These are phyloP conservation scores for Anarsia innoxiella DNA, from an alignment of 2,888 invertebrate genomes.

Conservation along the genomic window DNA sequence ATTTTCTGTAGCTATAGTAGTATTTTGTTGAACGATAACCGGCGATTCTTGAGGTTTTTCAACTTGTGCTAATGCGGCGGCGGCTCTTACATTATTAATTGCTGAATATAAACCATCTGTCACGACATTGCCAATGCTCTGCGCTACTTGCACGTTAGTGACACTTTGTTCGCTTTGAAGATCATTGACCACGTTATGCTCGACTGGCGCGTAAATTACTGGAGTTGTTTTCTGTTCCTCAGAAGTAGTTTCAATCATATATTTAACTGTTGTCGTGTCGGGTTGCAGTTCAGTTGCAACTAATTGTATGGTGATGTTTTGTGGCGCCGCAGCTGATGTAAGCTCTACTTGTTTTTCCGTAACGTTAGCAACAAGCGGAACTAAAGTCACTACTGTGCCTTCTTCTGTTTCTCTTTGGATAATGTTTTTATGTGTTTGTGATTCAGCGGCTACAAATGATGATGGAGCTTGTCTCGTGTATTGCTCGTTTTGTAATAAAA, in stretches of 20 bases:
- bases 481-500: conserved; percentile 47
- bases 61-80: conserved; percentile 75
- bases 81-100: conserved; percentile 77
- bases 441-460: conserved; percentile 35
- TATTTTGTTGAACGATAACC: too few relatives aligned
- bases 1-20: conserved; percentile 28
- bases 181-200: conserved; percentile 34
- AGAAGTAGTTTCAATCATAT: conserved; percentile 40
- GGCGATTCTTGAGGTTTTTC: conserved; percentile 75
- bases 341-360: conserved; percentile 44
- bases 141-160: conserved; percentile 45
- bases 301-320: conserved; percentile 40
- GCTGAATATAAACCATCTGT: conserved; percentile 73
- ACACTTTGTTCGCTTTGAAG: not conserved
- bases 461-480: conserved; percentile 37
- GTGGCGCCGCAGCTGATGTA: conserved; percentile 33
- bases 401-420: conserved; percentile 60
- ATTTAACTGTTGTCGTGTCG: conserved; percentile 46
- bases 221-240: conserved; percentile 48
- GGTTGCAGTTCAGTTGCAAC: conserved; percentile 40
- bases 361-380: conserved; percentile 41
- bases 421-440: conserved; percentile 38
- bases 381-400: conserved; percentile 40
- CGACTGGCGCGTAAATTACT: conserved; percentile 66
- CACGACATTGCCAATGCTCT: conserved; percentile 48